Evolutionary conservation across 2,113 vertebrate genomes (phyloP), one percentile per base, ranked within the genome.

Genomic region (Melanotaenia duboulayi): DNA sequence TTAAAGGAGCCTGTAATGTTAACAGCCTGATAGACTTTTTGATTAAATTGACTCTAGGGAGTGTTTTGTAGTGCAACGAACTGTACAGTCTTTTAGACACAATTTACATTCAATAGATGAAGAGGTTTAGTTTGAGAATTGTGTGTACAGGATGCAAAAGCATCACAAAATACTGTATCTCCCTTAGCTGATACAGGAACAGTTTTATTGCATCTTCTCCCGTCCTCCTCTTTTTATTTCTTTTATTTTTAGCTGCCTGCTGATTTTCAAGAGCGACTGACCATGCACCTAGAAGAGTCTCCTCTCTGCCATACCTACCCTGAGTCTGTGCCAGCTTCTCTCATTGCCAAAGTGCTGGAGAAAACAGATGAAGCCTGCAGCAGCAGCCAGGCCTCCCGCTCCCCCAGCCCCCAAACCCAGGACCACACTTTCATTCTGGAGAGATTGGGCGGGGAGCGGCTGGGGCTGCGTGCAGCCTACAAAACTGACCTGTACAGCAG

Each of bases 401-500:
- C 96, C 75, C 95, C 96, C 7, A 96, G 95, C n/a, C 95, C 95
- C 3, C 95, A 95, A 0, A 76, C 94, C 17, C 93, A 94, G 65
- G 87, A 93, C 16, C 92, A 90, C 4, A 64, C 86, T 48, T 93
- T 94, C 65, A 89, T 94, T 51, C 79, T 94, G 37, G 92, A 92
- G 65, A 84, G 90, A 52, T 78, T 96, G 50, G 95, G 93, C 4
- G 76, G 87, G 0, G 95, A 94, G 74, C 95, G 95, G 56, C 89
- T 93, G 0, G 92, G 94, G 42, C 91, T 95, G 2, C 88, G 93
- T 1, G 87, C 93, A 1, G 94, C 95, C 25, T 97, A 96, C 88
- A 98, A 98, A 84, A 94, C 94, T 0, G 97, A 99, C 79, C 85
- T 96, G 82, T 98, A 98, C 91, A 96, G 96, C 88, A 98, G 98